These are phyloP conservation scores for Dromococcyx pavoninus DNA, from an alignment of 2,797 vertebrate genomes.

Conservation along the genomic window DNA sequence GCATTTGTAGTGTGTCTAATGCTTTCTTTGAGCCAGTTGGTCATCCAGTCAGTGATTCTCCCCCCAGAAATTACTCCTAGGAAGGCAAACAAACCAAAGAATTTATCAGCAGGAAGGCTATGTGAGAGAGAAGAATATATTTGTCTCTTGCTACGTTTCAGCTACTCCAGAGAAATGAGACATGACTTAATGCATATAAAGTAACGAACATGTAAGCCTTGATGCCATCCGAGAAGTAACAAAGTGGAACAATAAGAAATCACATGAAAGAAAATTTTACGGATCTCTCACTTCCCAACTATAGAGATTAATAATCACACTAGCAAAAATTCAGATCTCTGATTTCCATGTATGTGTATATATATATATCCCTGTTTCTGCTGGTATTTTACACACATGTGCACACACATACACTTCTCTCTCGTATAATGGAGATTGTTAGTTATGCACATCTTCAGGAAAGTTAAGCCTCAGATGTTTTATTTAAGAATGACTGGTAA, in stretches of 20 bases:
- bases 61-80: background rate
- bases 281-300: background rate
- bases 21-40: conserved; percentile 24
- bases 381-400: background rate
- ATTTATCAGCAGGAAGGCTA: background rate
- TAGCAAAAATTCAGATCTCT: background rate
- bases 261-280: background rate
- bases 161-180: background rate
- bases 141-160: background rate
- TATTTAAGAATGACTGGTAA: background rate
- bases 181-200: background rate
- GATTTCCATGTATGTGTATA: background rate
- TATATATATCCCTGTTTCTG: background rate
- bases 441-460: background rate
- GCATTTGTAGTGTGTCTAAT: conserved; percentile 18
- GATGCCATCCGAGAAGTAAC: background rate
- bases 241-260: background rate
- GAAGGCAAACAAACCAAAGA: background rate
- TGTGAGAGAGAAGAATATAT: background rate
- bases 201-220: background rate
- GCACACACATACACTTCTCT: background rate
- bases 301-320: background rate
- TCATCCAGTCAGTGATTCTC: background rate
- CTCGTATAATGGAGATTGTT: background rate
- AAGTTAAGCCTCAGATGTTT: background rate